Evolutionary conservation across 2,888 invertebrate genomes (phyloP), one percentile per base, ranked within the genome.

Genomic region (Lasiommata megera): DNA sequence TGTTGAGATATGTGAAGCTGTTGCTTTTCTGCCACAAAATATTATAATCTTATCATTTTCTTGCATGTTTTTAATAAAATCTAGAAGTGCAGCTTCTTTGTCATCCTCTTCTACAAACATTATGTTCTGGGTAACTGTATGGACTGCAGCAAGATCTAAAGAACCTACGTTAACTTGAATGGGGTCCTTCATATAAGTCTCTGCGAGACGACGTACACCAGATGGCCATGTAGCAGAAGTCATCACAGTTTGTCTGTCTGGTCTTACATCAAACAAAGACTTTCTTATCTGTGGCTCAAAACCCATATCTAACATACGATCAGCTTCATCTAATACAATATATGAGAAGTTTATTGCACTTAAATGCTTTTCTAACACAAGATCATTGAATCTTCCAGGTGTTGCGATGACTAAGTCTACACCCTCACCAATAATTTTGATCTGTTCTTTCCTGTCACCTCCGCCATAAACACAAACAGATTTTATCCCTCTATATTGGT

Each of bases 221-320:
- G 92, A 87, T 0, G 98, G 98, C 99, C 98, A 99, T 0, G 99
- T 99, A 11, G 99, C 99, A 76, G 96, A 96, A 0, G 98, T 99
- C 98, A 99, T 98, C 0, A 98, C 94, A n/a, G 97, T 97, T 79
- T 99, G 98, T 54, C 98, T 88, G 75, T 97, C 97, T 6, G 97
- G 97, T 54, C 97, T 92, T 17, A 97, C 93, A 73, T 95, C 94
- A 58, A 96, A 90, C 65, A 97, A 84, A 11, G 95, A 94, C 76
- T 95, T 96, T 37, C 96, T 93, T 64, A 99, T 99, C 92, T 94
- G 96, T 2, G 96, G 96, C 72, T 96, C 96, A 75, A 96, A 96
- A 14, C 96, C 96, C 94, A 96, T 95, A 70, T 96, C 96, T 65
- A 96, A 84, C 96, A 96, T 96, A 60, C 96, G 92, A 78, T 96